Percentiles rank a stretch among this genome's conserved stretches.
Conservation (phyloP, 2,797 vertebrate genomes). For the Peromyscus nudipes region DNA sequence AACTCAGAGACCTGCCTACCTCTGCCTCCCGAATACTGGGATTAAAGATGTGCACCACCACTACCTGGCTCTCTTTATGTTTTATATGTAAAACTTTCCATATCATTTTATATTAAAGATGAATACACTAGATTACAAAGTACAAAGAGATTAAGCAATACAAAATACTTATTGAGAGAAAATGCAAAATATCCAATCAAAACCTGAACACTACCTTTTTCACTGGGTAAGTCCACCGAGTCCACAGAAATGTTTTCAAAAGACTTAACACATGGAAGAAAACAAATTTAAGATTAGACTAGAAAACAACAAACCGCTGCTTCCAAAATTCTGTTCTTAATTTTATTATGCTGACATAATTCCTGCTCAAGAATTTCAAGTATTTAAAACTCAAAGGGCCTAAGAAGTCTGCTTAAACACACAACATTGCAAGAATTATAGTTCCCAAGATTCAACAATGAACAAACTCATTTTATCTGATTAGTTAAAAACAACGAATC, state of each 20-base stretch:
- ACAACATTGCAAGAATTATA: slow-evolving; percentile 66
- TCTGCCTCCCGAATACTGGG: not conserved
- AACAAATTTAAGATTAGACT: slow-evolving; percentile 77
- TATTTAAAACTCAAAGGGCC: slow-evolving; percentile 69
- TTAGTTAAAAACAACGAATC: slow-evolving; percentile 64
- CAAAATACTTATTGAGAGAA: slow-evolving; percentile 30
- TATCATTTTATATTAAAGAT: slow-evolving; percentile 59
- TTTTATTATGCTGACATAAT: slow-evolving; percentile 67
- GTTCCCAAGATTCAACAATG: slow-evolving; percentile 63
- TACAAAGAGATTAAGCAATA: slow-evolving; percentile 39
- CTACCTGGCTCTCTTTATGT: not conserved
- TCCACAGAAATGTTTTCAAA: slow-evolving; percentile 96
- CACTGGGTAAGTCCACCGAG: slow-evolving; percentile 93
- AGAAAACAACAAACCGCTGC: slow-evolving; percentile 69
- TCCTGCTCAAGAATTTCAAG: slow-evolving; percentile 65
- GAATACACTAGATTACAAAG: slow-evolving; percentile 8
- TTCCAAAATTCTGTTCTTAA: not conserved
- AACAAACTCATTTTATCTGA: slow-evolving; percentile 71
- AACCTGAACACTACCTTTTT: slow-evolving; percentile 94
- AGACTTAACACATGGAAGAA: slow-evolving; percentile 90
- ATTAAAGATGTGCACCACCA: not conserved
- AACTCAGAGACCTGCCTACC: not conserved
- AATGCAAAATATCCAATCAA: slow-evolving; percentile 30
- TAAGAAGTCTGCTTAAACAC: slow-evolving; percentile 70
- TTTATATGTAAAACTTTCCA: slow-evolving; percentile 36